These are phyloP conservation scores for Gymnorhina tibicen DNA, from an alignment of 2,113 vertebrate genomes.

Conservation along the genomic window DNA sequence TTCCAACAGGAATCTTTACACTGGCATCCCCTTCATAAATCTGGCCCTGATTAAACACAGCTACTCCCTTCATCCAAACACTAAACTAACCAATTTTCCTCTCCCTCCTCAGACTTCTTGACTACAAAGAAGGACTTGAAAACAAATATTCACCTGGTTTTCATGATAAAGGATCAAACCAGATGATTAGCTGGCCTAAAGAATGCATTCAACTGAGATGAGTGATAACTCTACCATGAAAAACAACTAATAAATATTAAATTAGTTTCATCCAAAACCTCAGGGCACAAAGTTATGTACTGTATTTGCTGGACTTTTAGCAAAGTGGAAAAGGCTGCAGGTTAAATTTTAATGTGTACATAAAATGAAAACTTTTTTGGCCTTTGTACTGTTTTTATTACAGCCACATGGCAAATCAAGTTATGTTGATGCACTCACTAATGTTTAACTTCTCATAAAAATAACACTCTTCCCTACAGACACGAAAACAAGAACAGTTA, in stretches of 20 bases:
- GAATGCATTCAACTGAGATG: neutral
- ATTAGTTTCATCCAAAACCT: conserved; percentile 21
- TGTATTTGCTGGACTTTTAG: neutral
- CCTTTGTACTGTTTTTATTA: conserved; percentile 22
- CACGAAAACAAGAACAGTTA: neutral
- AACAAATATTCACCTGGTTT: neutral
- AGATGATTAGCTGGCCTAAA: neutral
- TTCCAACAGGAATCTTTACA: conserved; percentile 41
- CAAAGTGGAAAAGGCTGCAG: conserved; percentile 6
- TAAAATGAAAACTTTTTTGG: conserved; percentile 18
- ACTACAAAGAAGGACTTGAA: neutral
- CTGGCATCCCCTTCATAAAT: conserved; percentile 6
- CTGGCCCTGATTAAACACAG: neutral
- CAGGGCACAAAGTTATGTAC: neutral
- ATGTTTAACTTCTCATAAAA: neutral
- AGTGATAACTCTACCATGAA: neutral
- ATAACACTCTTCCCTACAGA: neutral
- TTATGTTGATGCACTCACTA: neutral
- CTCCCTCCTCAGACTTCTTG: neutral
- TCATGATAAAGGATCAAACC: neutral
- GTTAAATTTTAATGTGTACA: conserved; percentile 21
- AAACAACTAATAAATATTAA: conserved; percentile 17
- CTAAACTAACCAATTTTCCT: neutral
- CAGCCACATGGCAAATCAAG: neutral
- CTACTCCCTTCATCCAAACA: conserved; percentile 24